These are phyloP conservation scores for Aviceda subcristata DNA, from an alignment of 2,113 vertebrate genomes.

Conservation along the genomic window DNA sequence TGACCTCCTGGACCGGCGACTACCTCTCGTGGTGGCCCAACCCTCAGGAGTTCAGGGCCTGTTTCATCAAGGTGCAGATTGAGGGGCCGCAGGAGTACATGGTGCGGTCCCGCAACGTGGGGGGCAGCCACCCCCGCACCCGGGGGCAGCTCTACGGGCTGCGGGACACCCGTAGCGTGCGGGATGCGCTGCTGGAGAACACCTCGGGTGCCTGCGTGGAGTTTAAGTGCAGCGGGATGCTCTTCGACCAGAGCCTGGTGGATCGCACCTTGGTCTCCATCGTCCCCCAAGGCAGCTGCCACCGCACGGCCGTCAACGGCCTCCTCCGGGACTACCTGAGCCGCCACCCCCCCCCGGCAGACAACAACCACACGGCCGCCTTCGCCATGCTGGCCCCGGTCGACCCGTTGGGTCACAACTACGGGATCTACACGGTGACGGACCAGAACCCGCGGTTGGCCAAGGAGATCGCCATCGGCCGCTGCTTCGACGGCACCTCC, in stretches of 20 bases:
- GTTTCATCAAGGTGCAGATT: constrained; percentile 91
- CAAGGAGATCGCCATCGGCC: constrained; percentile 96
- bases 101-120: constrained; percentile 86
- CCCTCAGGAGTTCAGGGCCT: constrained; percentile 95
- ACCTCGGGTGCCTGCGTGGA: constrained; percentile 89
- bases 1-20: constrained; percentile 90
- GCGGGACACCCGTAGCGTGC: constrained; percentile 90
- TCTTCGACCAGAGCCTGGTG: constrained; percentile 86
- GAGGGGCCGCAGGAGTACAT: constrained; percentile 89
- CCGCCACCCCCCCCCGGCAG: constrained; percentile 82
- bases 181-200: constrained; percentile 72
- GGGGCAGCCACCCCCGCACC: constrained; percentile 85
- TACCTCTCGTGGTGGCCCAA: constrained; percentile 98
- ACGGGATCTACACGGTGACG: constrained; percentile 96
- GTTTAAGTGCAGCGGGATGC: constrained; percentile 96
- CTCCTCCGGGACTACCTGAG: constrained; percentile 88
- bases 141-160: constrained; percentile 89
- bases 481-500: constrained; percentile 95
- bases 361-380: constrained; percentile 75
- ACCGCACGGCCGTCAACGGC: constrained; percentile 74
- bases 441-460: constrained; percentile 93
- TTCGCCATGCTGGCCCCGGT: constrained; percentile 92
- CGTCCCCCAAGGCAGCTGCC: constrained; percentile 89
- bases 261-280: constrained; percentile 88
- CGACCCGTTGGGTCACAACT: constrained; percentile 97